Base-by-base conservation (phyloP, 2,888 invertebrate species). In the Cheilosia impressa region DNA sequence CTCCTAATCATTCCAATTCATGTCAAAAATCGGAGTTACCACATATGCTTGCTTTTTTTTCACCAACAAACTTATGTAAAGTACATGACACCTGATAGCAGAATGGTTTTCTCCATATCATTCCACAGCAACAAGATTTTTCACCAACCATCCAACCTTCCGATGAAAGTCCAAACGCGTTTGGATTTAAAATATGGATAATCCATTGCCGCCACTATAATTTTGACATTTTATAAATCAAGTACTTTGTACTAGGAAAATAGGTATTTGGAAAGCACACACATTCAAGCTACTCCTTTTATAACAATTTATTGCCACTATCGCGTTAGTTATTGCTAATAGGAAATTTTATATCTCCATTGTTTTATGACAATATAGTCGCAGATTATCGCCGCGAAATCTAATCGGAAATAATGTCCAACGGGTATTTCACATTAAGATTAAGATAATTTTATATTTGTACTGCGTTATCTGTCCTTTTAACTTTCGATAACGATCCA, bases 381-480 rank as follows among this genome's bases (percentile, higher is more conserved):
- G 34, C 15, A 71, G 75, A 80, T 84, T 76, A 84, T 75, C 84
- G 58, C 53, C 2, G 24, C 50, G 22, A 80, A 84, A 84, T 84
- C 84, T 80, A 80, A 84, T 80, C 84, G 71, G 34, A 22, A 53
- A 66, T 52, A 62, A 63, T 76, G 65, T 65, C 75, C 75, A 79
- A 71, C 47, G 69, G 75, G 79, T 80, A 80, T 83, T 63, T 63
- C 83, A 78, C 57, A 79, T 76, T 76, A 80, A 80, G 80, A 84
- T 84, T 75, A 66, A 62, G 68, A 62, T 62, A 60, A 15, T 22
- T 58, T 66, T 13, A 15, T 79, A 50, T 60, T 58, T 47, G 19
- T 63, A 17, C 31, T 7, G n/a, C 15, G 53, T 55, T 55, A 72
- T 72, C 58, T 52, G 5, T 24, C 34, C n/a, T 17, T 41, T 34